phyloP scores from a whole-genome alignment of 2,888 invertebrate species.

The Bedellia somnulentella region DNA sequence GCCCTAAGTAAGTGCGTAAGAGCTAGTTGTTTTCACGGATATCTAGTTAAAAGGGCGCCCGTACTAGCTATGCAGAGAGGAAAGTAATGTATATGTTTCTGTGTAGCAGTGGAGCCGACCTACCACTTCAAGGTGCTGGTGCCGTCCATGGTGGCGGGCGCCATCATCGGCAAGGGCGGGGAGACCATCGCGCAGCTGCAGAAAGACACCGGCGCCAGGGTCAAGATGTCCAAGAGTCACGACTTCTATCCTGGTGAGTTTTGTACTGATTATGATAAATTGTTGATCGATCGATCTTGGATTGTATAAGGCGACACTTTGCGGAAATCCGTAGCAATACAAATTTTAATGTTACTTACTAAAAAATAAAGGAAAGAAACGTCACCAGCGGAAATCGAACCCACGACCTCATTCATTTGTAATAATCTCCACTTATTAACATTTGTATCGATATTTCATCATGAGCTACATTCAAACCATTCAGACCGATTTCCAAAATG shows the following conservation, averaged over 20 bases:
- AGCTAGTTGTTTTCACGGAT: not conserved
- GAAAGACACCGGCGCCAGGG: slow-evolving; percentile 94
- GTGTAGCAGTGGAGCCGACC: slow-evolving; percentile 79
- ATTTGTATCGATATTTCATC: too few relatives aligned
- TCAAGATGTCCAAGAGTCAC: slow-evolving; percentile 99
- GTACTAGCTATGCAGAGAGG: not conserved
- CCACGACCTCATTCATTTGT: too few relatives aligned
- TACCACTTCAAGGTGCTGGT: slow-evolving; percentile 97
- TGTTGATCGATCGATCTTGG: too few relatives aligned
- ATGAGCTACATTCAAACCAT: too few relatives aligned
- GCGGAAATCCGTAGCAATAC: too few relatives aligned
- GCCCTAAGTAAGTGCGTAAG: too few relatives aligned
- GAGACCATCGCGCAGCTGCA: slow-evolving; percentile 98
- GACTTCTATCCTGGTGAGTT: slow-evolving; percentile 96
- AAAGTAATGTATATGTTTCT: not conserved
- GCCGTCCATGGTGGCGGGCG: slow-evolving; percentile 95
- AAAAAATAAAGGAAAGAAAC: too few relatives aligned
- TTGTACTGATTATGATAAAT: not conserved
- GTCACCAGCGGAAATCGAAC: too few relatives aligned
- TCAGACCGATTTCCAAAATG: too few relatives aligned
- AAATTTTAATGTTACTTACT: too few relatives aligned
- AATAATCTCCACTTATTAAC: too few relatives aligned
- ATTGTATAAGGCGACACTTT: too few relatives aligned
- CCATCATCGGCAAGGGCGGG: slow-evolving; percentile 99
- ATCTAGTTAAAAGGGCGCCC: not conserved